Conservation (phyloP, 2,888 invertebrate species). For the Calameuta filiformis region DNA sequence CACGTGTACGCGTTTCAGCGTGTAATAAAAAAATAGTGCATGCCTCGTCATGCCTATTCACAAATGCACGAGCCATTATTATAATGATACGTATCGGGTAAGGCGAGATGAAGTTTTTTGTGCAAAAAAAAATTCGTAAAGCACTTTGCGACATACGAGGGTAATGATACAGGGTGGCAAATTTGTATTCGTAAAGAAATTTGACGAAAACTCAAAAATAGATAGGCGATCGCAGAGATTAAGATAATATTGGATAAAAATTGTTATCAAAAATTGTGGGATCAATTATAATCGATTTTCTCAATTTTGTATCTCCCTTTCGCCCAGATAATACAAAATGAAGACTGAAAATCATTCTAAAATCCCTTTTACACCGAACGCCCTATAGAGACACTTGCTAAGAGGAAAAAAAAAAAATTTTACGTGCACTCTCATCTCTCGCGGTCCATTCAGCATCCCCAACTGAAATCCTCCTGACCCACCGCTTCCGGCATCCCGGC, state of each 20-base stretch:
- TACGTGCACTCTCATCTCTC: slow-evolving; percentile 11
- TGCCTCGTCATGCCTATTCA: neutral
- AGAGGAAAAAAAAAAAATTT: neutral
- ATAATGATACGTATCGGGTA: neutral
- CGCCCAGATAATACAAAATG: neutral
- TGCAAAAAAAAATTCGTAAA: neutral
- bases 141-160: neutral
- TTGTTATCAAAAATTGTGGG: too few species aligned
- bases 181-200: too few species aligned
- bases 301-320: neutral
- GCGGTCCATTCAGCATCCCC: slow-evolving; percentile 16
- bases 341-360: neutral
- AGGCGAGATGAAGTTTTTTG: neutral
- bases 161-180: neutral
- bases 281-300: neutral
- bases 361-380: neutral
- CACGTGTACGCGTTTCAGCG: neutral
- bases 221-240: too few species aligned
- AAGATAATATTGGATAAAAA: too few species aligned
- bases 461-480: slow-evolving; percentile 17
- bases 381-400: neutral
- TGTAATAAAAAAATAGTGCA: neutral
- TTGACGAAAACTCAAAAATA: too few species aligned
- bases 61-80: neutral
- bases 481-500: neutral